phyloP scores from a whole-genome alignment of 2,797 vertebrate species.

The Vireo griseus region DNA sequence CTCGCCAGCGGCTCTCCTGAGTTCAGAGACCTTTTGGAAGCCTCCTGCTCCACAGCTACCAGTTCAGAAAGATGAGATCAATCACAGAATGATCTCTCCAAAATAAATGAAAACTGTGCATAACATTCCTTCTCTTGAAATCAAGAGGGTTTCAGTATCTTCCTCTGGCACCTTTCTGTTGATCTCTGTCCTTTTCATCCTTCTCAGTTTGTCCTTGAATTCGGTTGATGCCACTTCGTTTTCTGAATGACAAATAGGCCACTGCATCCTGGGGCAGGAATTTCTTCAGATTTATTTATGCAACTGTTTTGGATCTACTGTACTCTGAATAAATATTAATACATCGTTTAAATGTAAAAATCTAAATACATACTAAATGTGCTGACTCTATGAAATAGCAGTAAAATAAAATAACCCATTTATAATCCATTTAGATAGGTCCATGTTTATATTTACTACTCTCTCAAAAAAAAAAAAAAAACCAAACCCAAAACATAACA shows the following conservation, averaged over 20 bases:
- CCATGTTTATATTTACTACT: not conserved
- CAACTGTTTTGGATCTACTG: not conserved
- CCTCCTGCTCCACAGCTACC: not conserved
- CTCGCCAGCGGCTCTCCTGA: not conserved
- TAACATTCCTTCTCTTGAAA: not conserved
- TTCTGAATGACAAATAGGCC: slow-evolving; percentile 32
- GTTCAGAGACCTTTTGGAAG: not conserved
- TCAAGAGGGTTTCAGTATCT: not conserved
- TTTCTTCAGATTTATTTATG: not conserved
- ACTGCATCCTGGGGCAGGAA: not conserved
- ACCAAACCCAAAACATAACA: not conserved
- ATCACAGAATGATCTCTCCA: not conserved
- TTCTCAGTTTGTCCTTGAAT: slow-evolving; percentile 16
- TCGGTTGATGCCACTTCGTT: not conserved
- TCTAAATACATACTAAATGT: not conserved
- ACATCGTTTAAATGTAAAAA: not conserved
- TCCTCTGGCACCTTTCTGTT: slow-evolving; percentile 34
- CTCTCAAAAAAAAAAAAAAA: not conserved
- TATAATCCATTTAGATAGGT: not conserved
- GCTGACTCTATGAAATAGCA: not conserved
- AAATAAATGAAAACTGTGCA: not conserved
- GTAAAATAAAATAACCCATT: not conserved
- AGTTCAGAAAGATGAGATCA: not conserved
- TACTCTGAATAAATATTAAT: not conserved
- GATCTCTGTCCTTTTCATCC: slow-evolving; percentile 41